Conservation (phyloP, 2,113 vertebrate species). For the Columba janthina region DNA sequence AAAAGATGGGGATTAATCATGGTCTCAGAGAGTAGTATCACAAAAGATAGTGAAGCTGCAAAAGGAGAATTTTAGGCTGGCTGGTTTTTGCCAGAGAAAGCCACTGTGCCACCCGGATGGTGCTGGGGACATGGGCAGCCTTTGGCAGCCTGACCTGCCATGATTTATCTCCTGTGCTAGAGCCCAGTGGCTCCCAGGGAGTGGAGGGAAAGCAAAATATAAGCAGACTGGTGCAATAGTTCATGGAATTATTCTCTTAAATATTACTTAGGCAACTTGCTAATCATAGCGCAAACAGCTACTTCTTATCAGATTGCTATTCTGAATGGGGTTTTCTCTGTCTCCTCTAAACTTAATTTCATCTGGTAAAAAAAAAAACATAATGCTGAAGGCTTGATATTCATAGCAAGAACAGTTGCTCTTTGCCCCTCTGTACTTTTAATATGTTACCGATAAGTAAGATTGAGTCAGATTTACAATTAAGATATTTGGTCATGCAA, state of each 20-base stretch:
- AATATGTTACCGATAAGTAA: slow-evolving; percentile 5
- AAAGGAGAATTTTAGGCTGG: neutral
- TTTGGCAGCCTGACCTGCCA: neutral
- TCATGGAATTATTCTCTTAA: neutral
- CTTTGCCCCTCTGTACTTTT: slow-evolving; percentile 1
- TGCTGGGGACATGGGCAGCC: neutral
- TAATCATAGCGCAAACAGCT: neutral
- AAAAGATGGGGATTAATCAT: neutral
- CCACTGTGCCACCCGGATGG: rapidly evolving
- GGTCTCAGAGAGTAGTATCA: neutral
- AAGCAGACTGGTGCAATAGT: neutral
- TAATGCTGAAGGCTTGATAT: neutral
- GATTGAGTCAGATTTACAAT: slow-evolving; percentile 38
- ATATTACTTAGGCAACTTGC: neutral
- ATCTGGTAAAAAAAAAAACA: neutral
- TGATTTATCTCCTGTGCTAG: neutral
- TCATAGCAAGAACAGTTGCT: neutral
- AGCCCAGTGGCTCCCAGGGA: neutral
- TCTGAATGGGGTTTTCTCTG: neutral
- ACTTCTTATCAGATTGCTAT: neutral
- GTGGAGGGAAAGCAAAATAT: neutral
- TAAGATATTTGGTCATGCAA: slow-evolving; percentile 32
- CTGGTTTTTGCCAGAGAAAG: neutral
- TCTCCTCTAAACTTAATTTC: neutral
- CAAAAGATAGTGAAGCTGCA: neutral